Percentiles rank a stretch among this genome's conserved stretches.
Evolutionary conservation across 2,888 invertebrate species (phyloP).

Genomic region (Tortrix viridana): DNA sequence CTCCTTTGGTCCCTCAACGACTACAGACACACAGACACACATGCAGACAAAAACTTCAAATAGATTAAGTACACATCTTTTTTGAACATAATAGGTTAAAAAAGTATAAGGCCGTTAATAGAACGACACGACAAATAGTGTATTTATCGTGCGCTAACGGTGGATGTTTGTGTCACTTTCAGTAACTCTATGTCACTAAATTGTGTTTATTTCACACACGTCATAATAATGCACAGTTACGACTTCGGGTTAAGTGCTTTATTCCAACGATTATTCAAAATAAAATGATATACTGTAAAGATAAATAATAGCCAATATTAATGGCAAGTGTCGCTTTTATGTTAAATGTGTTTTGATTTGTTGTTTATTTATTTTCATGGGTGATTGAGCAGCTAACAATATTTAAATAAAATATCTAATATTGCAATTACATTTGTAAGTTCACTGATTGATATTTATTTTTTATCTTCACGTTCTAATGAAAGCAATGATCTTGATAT

Average conservation of each 20-base stretch:
- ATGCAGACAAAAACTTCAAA: no score
- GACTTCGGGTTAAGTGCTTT: conserved; percentile 47
- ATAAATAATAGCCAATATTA: conserved; percentile 17
- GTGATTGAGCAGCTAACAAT: neutral
- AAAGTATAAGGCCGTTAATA: no score
- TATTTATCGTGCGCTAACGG: neutral
- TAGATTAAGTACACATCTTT: no score
- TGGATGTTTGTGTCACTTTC: conserved; percentile 38
- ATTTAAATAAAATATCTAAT: no score
- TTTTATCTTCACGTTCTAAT: no score
- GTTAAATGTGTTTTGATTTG: neutral
- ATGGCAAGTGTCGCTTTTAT: neutral
- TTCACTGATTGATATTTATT: no score
- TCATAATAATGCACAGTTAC: conserved; percentile 49
- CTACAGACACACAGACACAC: no score
- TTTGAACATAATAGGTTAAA: no score
- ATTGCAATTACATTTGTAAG: no score
- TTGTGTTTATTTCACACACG: conserved; percentile 45
- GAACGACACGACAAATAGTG: no score
- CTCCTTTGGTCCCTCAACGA: no score
- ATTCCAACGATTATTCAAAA: conserved; percentile 40
- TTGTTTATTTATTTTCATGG: neutral
- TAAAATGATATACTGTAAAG: conserved; percentile 30
- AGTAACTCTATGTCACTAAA: conserved; percentile 40
- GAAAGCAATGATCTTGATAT: no score